Base-by-base conservation (phyloP, 2,797 vertebrate species). In the Australoheros facetus region DNA sequence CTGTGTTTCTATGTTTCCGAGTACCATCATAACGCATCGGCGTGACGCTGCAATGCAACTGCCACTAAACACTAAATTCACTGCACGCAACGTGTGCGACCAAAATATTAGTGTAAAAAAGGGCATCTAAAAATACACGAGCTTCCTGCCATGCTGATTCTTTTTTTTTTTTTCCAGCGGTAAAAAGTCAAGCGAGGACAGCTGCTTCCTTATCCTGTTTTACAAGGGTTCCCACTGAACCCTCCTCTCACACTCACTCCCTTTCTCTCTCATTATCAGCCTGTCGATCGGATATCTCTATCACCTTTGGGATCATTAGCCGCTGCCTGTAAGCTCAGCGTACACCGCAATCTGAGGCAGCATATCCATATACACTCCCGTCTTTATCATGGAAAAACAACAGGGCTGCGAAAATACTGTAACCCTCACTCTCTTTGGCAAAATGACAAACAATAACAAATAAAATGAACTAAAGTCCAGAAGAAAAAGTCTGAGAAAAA, bases 81-180 rank as follows among this genome's bases (percentile, higher is more conserved):
- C 72, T 84, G 72, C 74, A 85, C 89, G 81, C 75, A 73, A 59
- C 14, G 71, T 58, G 78, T 16, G 45, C 66, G 4, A 73, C 73
- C 28, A 55, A 88, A 91, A 85, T 78, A 51, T 79, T 66, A 84
- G 84, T 48, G 56, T 82, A 88, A 90, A 91, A 91, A 92, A 92
- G 90, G 85, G 83, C 87, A 84, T 92, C 91, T 94, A 91, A 90
- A 93, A 93, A 93, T 91, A 93, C 81, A 89, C 7, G 21, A 81
- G 82, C 82, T 81, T 73, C 85, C 87, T 91, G 89, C 84, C 92
- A 89, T 87, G 90, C 87, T 88, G 84, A 91, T 85, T 87, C 60
- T 82, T 89, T 74, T 21, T 80, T 70, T 83, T 89, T 76, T 34
- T 7, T 7, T 34, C 8, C 79, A 82, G 88, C 69, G 79, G 87